Base-by-base conservation (phyloP, 2,113 vertebrate species). In the Donacobius atricapilla region DNA sequence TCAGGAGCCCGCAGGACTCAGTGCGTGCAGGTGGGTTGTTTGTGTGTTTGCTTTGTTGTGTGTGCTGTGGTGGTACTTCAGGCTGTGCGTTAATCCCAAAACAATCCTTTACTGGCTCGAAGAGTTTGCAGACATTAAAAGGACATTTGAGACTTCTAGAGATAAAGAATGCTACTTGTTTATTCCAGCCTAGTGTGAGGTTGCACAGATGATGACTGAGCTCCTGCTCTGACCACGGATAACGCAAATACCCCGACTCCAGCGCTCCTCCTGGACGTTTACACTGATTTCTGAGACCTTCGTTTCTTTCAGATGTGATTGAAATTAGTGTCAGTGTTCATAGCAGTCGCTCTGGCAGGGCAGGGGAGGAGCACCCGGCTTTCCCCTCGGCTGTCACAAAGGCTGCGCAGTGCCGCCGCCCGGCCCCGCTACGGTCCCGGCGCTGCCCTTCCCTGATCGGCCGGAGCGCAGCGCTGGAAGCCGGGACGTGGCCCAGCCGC, bases 361-460 rank as follows among this genome's bases (percentile, higher is more conserved):
- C 63, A 20, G 25, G 33, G 19, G 16, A 16, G 44, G 28, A 54
- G 35, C 50, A 13, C 20, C 19, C 5, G 5, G 31, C 77, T 57
- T 50, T 18, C 5, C 44, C 7, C 20, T 2, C 3, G 3, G 8
- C 42, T 2, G 0, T 50, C 39, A 13, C 17, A 9, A 15, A 7
- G 9, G 10, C n/a, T 4, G 31, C 0, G 8, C 53, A 0, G 10
- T 1, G n/a, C 42, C 75, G 6, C 10, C 17, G 8, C 30, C 13
- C 13, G 11, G 39, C 39, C 23, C 23, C 4, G 33, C 39, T 24
- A 2, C 19, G 9, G 15, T 11, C 16, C 15, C 24, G 20, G 9
- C 25, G 5, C 57, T 35, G 48, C 48, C 20, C 14, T 27, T 48
- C 30, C 15, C 42, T 4, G 16, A 31, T 25, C 47, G 21, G 63